Base-by-base conservation (phyloP, 2,113 vertebrate genomes). In the Laticauda colubrina region DNA sequence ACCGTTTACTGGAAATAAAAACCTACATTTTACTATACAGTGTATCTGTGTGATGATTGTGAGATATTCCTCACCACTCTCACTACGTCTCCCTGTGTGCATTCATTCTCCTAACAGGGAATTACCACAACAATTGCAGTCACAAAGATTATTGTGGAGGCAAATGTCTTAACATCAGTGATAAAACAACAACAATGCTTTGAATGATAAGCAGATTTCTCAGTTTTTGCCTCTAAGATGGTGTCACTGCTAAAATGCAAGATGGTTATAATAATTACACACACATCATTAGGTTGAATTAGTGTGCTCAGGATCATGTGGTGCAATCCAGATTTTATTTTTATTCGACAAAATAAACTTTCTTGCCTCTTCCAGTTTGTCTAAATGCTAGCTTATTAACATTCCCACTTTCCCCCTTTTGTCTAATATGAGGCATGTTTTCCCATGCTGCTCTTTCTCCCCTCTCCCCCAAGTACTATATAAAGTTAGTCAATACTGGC, bases 151-250 rank as follows among this genome's bases (percentile, higher is more conserved):
- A 39, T 53, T 55, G 61, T 26, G 64, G 89, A 61, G 29, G 75
- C 45, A 61, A 87, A 53, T 81, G 45, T 90, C 87, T 93, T 87
- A 53, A 87, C 34, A 48, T n/a, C 92, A 55, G 56, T 4, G 85
- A 45, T 48, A n/a, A 14, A 93, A 89, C 55, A 51, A 88, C 43
- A 51, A 89, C 29, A 59, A 51, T 87, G 11, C 24, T 55, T 48
- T 87, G 59, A 90, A 87, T 64, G 55, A 29, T 89, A 93, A 64
- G 81, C 45, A 29, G 56, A 64, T 90, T 86, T 45, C 57, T 88
- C 43, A 29, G 9, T 89, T 89, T 53, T 89, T 89, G 88, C 92
- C 29, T 85, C 26, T 5, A 59, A 90, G 15, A 57, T 89, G 53
- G 56, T n/a, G 45, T 51, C 21, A 34, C 57, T 24, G 59, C 75